phyloP scores from a whole-genome alignment of 2,797 vertebrate species.

The Urosaurus nigricauda region DNA sequence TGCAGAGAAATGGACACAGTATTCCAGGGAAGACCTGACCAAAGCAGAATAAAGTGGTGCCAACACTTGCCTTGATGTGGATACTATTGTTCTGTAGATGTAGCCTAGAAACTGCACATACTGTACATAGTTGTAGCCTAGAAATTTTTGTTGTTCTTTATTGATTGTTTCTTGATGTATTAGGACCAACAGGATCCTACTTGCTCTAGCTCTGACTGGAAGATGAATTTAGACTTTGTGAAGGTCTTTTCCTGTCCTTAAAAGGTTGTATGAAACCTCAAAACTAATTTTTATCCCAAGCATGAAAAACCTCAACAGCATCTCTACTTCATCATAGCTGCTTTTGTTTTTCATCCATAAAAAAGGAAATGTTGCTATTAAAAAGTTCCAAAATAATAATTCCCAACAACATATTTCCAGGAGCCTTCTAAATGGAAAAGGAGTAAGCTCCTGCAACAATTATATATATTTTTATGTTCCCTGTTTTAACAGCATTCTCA shows the following conservation, averaged over 20 bases:
- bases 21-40: too few species aligned
- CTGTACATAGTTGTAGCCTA: too few species aligned
- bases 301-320: not conserved
- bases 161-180: not conserved
- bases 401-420: slow-evolving; percentile 34
- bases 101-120: too few species aligned
- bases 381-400: slow-evolving; percentile 27
- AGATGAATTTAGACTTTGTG: not conserved
- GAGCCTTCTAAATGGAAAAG: not conserved
- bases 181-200: not conserved
- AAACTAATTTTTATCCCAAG: too few species aligned
- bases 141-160: not conserved
- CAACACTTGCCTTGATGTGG: too few species aligned
- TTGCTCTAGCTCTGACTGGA: not conserved
- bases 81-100: too few species aligned
- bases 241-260: not conserved
- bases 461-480: not conserved
- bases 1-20: too few species aligned
- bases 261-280: not conserved
- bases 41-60: too few species aligned
- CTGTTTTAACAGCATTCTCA: slow-evolving; percentile 6
- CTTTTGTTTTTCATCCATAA: not conserved
- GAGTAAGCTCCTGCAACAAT: not conserved
- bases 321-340: not conserved
- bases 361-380: not conserved